These are phyloP conservation scores for Alviniconcha strummeri DNA, from an alignment of 2,888 invertebrate genomes.

Conservation along the genomic window DNA sequence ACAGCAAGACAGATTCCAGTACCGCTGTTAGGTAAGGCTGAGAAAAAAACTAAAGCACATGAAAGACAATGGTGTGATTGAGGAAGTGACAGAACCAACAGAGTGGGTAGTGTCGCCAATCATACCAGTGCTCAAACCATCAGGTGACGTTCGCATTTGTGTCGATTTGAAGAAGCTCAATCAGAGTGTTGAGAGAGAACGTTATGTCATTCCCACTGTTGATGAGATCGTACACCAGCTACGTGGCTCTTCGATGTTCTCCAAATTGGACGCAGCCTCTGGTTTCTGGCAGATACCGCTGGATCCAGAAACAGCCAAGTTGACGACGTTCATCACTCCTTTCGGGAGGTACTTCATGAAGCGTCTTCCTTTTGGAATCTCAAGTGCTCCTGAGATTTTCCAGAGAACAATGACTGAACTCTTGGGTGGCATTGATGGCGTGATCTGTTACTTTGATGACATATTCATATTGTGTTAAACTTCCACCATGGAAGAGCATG, in stretches of 20 bases:
- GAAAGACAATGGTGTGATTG: not conserved
- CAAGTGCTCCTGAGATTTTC: constrained; percentile 22
- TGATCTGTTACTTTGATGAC: no score
- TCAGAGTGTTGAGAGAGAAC: not conserved
- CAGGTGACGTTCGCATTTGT: not conserved
- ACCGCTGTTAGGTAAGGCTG: not conserved
- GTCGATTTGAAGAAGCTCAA: not conserved
- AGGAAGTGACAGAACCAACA: constrained; percentile 8
- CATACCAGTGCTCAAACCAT: not conserved
- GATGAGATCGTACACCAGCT: constrained; percentile 23
- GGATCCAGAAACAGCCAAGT: not conserved
- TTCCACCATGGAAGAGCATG: constrained; percentile 3
- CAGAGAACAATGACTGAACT: constrained; percentile 7
- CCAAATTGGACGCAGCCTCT: not conserved
- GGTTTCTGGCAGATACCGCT: constrained; percentile 1
- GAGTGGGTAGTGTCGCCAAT: constrained; percentile 1
- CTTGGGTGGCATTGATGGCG: not conserved
- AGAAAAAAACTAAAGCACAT: not conserved
- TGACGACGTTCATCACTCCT: constrained; percentile 31
- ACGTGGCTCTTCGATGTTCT: not conserved
- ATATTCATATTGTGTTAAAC: not conserved
- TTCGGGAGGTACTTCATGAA: constrained; percentile 11
- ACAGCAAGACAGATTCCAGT: not conserved
- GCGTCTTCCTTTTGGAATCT: constrained; percentile 4
- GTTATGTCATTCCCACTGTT: not conserved